phyloP scores from a whole-genome alignment of 2,888 invertebrate genomes.

The Ecliptopera silaceata region DNA sequence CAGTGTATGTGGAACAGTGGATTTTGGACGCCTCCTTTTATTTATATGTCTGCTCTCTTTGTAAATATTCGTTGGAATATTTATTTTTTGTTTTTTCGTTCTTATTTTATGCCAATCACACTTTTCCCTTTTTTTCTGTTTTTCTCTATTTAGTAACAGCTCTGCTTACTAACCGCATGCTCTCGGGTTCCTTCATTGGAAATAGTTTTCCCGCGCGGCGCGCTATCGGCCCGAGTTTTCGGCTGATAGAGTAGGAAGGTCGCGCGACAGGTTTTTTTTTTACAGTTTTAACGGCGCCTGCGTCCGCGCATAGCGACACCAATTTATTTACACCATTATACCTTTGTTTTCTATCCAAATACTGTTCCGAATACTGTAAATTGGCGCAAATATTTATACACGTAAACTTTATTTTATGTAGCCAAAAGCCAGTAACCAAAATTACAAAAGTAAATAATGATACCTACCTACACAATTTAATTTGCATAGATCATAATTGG shows the following conservation, averaged over 20 bases:
- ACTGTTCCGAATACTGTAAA: neutral
- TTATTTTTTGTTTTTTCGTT: slow-evolving; percentile 55
- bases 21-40: slow-evolving; percentile 63
- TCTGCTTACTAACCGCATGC: slow-evolving; percentile 68
- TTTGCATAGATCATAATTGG: slow-evolving; percentile 27
- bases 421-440: neutral
- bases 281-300: slow-evolving; percentile 79
- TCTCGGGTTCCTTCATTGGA: slow-evolving; percentile 31
- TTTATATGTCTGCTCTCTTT: slow-evolving; percentile 45
- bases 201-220: slow-evolving; percentile 40
- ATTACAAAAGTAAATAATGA: neutral
- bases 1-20: slow-evolving; percentile 72
- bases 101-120: slow-evolving; percentile 81
- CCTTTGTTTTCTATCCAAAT: slow-evolving; percentile 50
- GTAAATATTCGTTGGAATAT: slow-evolving; percentile 71
- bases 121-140: slow-evolving; percentile 63
- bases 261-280: slow-evolving; percentile 72
- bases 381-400: neutral
- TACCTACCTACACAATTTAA: slow-evolving; percentile 9
- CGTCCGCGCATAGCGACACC: slow-evolving; percentile 48
- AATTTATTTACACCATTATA: slow-evolving; percentile 46
- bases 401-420: neutral
- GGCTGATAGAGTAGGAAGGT: slow-evolving; percentile 71
- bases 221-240: slow-evolving; percentile 58
- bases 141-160: slow-evolving; percentile 47